phyloP scores from a whole-genome alignment of 2,888 invertebrate genomes.

The Eupithecia dodoneata region DNA sequence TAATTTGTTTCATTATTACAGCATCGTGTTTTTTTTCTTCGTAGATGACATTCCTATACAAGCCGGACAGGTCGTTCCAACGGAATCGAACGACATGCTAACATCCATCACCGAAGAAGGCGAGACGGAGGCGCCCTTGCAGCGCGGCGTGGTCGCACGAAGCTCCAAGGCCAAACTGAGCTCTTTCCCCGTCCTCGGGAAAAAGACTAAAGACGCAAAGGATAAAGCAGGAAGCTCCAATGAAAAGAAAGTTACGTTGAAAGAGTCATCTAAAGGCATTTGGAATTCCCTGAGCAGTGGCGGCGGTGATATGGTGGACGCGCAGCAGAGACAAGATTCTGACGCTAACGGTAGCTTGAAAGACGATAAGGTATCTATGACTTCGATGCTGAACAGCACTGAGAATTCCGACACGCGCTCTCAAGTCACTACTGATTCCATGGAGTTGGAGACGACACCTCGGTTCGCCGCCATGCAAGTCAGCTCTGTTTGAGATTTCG shows the following conservation, averaged over 20 bases:
- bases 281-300: slow-evolving; percentile 77
- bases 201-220: slow-evolving; percentile 84
- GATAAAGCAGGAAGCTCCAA: slow-evolving; percentile 67
- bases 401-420: slow-evolving; percentile 79
- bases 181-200: slow-evolving; percentile 86
- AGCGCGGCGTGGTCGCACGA: slow-evolving; percentile 79
- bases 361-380: slow-evolving; percentile 78
- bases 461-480: slow-evolving; percentile 85
- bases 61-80: slow-evolving; percentile 85
- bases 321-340: slow-evolving; percentile 74
- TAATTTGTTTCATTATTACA: background rate
- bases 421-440: slow-evolving; percentile 78
- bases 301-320: slow-evolving; percentile 79
- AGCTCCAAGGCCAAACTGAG: slow-evolving; percentile 86
- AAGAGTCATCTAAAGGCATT: slow-evolving; percentile 78
- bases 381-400: slow-evolving; percentile 69
- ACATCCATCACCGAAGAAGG: slow-evolving; percentile 89
- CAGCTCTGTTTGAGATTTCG: slow-evolving; percentile 74
- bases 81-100: slow-evolving; percentile 84
- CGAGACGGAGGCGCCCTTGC: slow-evolving; percentile 81
- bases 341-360: slow-evolving; percentile 77
- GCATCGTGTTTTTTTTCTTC: slow-evolving; percentile 14
- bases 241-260: slow-evolving; percentile 77
- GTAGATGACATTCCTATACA: slow-evolving; percentile 96
- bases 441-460: slow-evolving; percentile 80